These are phyloP conservation scores for Calyptomena viridis DNA, from an alignment of 2,113 vertebrate genomes.

Conservation along the genomic window DNA sequence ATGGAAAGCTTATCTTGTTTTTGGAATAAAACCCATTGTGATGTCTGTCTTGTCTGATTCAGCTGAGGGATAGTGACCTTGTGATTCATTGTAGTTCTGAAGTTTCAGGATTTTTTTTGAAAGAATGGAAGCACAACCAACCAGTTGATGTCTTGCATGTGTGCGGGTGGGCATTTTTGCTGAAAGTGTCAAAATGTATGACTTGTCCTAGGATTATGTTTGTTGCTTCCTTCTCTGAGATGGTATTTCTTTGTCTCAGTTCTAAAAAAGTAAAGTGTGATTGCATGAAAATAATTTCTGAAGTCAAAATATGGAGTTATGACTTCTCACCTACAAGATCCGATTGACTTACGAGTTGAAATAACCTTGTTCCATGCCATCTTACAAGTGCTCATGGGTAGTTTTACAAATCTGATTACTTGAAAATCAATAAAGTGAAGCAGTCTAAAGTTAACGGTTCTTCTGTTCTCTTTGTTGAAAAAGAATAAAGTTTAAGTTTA, in stretches of 20 bases:
- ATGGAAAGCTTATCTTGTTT: background rate
- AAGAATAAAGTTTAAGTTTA: background rate
- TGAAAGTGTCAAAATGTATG: background rate
- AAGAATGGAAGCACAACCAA: background rate
- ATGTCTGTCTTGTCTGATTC: background rate
- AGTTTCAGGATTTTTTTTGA: background rate
- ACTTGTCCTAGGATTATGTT: background rate
- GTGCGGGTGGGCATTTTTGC: background rate
- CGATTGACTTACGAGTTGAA: background rate
- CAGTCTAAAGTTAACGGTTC: background rate
- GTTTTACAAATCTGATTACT: background rate
- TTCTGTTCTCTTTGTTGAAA: background rate
- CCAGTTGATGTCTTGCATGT: background rate
- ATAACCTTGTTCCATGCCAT: background rate
- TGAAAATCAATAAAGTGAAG: background rate
- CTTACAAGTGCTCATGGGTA: background rate
- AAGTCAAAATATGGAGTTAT: background rate
- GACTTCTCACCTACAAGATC: background rate
- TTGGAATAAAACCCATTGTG: background rate
- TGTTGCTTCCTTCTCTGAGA: background rate
- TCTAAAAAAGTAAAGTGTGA: background rate
- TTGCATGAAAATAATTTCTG: background rate
- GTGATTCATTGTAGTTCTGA: background rate
- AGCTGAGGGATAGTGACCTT: background rate
- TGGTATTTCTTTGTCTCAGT: background rate